These are phyloP conservation scores for Mormoops blainvillei DNA, from an alignment of 2,113 vertebrate species.

Conservation along the genomic window DNA sequence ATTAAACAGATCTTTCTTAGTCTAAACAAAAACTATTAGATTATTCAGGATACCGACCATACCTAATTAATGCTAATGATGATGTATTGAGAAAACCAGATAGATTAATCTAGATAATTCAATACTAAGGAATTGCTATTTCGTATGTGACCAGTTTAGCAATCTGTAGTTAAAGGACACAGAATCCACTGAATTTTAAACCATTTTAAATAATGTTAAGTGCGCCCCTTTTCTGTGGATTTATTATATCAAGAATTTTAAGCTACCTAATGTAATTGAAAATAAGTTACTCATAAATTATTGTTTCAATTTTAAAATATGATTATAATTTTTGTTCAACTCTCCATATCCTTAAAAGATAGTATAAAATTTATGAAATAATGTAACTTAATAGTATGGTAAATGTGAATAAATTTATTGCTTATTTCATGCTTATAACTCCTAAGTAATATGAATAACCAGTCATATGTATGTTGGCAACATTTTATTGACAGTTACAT, in stretches of 20 bases:
- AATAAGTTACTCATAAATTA: background rate
- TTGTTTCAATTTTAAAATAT: background rate
- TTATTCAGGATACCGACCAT: background rate
- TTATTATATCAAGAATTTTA: background rate
- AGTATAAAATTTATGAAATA: background rate
- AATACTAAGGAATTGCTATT: background rate
- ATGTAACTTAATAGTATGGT: background rate
- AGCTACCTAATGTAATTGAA: background rate
- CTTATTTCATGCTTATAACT: background rate
- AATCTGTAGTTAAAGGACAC: constrained; percentile 46
- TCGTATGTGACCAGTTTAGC: constrained; percentile 54
- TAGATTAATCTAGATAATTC: constrained; percentile 21
- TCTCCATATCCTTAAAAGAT: background rate
- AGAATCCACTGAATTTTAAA: constrained; percentile 41
- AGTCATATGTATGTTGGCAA: background rate
- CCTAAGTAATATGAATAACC: background rate
- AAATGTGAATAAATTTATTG: background rate
- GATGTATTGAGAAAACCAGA: constrained; percentile 29
- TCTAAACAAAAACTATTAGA: background rate
- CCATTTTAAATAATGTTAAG: constrained; percentile 45
- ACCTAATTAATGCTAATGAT: constrained; percentile 21
- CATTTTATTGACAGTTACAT: background rate
- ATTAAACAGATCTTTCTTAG: background rate
- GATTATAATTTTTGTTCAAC: background rate
- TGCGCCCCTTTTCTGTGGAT: constrained; percentile 16